Conservation (phyloP, 2,797 vertebrate species). For the Cynopterus sphinx region DNA sequence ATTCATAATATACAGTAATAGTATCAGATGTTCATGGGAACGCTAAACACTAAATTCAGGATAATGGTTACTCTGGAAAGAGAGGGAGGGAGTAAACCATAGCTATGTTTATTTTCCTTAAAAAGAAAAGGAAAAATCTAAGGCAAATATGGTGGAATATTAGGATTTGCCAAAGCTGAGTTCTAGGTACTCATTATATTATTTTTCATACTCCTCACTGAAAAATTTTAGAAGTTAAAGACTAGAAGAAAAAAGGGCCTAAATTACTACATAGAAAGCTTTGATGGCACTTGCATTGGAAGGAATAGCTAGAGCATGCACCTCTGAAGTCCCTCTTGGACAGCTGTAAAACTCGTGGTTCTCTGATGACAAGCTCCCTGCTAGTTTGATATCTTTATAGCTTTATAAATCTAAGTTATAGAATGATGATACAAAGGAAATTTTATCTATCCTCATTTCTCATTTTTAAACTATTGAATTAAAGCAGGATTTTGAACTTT, state of each 20-base stretch:
- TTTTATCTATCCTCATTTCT: not conserved
- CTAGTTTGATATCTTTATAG: not conserved
- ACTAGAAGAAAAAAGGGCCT: not conserved
- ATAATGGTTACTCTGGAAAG: not conserved
- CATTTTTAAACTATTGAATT: not conserved
- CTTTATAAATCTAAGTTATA: constrained; percentile 11
- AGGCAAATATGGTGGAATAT: constrained; percentile 15
- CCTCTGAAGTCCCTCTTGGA: not conserved
- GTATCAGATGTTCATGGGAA: not conserved
- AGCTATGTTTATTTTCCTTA: not conserved
- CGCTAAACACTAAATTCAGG: not conserved
- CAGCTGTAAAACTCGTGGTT: not conserved
- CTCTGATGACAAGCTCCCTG: not conserved
- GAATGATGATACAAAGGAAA: not conserved
- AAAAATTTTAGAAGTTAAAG: constrained; percentile 14
- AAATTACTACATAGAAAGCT: not conserved
- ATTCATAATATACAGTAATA: not conserved
- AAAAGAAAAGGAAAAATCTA: not conserved
- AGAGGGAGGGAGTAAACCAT: not conserved
- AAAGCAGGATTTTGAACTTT: constrained; percentile 15
- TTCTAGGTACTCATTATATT: not conserved
- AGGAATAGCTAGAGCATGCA: fast-evolving
- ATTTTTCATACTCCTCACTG: constrained; percentile 7
- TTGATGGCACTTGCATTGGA: not conserved
- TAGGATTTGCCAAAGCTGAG: constrained; percentile 12